Conservation (phyloP, 2,888 invertebrate genomes). For the Neoscelio sp. region DNA sequence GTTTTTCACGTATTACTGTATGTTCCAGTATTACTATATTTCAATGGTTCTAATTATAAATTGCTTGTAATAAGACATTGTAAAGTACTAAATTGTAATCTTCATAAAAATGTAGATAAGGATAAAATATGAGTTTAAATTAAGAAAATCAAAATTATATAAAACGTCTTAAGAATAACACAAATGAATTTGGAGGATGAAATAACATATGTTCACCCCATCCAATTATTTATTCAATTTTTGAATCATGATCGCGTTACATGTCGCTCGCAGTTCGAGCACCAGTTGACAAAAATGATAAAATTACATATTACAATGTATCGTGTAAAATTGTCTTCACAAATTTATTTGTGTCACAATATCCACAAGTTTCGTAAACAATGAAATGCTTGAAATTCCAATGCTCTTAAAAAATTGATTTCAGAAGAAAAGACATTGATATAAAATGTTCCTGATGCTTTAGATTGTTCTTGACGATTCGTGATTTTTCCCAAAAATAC, state of each 20-base stretch:
- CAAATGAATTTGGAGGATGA: too few species aligned
- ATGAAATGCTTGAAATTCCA: too few species aligned
- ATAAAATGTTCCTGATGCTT: conserved; percentile 18
- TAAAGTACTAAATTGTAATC: too few species aligned
- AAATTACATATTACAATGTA: conserved; percentile 15
- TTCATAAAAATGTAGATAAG: too few species aligned
- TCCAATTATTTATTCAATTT: conserved; percentile 29
- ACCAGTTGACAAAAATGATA: conserved; percentile 2
- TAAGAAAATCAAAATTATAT: too few species aligned
- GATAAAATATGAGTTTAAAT: too few species aligned
- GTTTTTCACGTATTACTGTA: too few species aligned
- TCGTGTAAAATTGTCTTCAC: conserved; percentile 12
- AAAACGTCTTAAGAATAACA: too few species aligned
- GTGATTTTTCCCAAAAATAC: conserved; percentile 1
- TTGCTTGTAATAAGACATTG: too few species aligned
- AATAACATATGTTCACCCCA: too few species aligned
- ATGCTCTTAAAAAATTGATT: conserved; percentile 1
- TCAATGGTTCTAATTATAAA: too few species aligned
- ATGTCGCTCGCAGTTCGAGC: background rate
- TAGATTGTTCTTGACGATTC: conserved; percentile 1
- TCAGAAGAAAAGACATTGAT: conserved; percentile 5
- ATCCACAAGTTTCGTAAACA: background rate
- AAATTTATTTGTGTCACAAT: conserved; percentile 1
- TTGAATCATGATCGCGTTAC: conserved; percentile 31
- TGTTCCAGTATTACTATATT: too few species aligned